phyloP scores from a whole-genome alignment of 2,113 vertebrate species.

The Spilogale gracilis region DNA sequence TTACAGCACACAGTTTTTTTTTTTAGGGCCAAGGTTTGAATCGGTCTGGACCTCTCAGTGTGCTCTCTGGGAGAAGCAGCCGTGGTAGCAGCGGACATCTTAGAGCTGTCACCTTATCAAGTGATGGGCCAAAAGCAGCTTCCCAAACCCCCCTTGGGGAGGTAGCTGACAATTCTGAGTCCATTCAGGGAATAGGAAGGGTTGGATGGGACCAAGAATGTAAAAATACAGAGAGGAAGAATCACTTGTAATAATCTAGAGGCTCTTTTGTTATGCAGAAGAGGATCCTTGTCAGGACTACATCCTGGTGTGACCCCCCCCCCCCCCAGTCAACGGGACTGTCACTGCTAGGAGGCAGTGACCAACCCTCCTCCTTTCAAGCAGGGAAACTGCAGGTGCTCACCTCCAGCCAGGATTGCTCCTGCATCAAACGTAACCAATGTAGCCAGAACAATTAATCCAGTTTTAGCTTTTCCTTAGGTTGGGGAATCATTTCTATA shows the following conservation, averaged over 20 bases:
- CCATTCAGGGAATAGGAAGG: constrained; percentile 6
- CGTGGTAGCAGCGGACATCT: constrained; percentile 89
- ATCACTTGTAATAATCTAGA: constrained; percentile 56
- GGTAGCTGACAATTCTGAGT: constrained; percentile 62
- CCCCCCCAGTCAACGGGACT: neutral
- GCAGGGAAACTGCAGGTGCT: neutral
- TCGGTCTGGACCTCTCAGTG: constrained; percentile 80
- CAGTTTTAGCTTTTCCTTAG: neutral
- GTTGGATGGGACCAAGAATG: constrained; percentile 9
- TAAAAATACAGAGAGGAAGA: constrained; percentile 54
- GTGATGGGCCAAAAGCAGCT: constrained; percentile 66
- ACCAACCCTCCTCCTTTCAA: neutral
- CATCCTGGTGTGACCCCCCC: constrained; percentile 19
- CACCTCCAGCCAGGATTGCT: neutral
- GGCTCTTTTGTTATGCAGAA: constrained; percentile 65
- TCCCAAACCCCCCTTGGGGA: neutral
- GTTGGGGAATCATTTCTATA: neutral
- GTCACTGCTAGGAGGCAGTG: neutral
- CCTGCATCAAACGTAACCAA: neutral
- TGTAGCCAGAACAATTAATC: constrained; percentile 54
- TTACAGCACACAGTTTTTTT: constrained; percentile 90
- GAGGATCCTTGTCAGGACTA: constrained; percentile 73
- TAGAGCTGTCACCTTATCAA: constrained; percentile 77
- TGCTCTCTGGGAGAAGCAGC: constrained; percentile 83
- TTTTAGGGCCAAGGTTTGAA: constrained; percentile 88